Percentiles rank a stretch among this genome's conserved stretches.
Conservation (phyloP, 2,888 invertebrate species). For the Seira musarum region DNA sequence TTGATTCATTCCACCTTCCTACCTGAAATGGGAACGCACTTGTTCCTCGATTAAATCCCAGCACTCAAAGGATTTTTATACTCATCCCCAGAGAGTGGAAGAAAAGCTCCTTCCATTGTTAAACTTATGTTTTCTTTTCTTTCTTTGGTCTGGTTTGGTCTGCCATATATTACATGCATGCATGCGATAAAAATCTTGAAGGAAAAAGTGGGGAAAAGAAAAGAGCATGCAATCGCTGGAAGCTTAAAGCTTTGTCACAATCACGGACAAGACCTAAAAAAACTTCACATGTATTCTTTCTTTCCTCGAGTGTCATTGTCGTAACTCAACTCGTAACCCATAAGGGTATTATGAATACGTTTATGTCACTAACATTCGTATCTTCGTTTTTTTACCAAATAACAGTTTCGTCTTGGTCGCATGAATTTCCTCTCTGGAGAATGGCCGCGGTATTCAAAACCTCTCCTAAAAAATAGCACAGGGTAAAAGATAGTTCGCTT, state of each 20-base stretch:
- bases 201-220: not conserved
- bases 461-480: no score
- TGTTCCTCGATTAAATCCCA: slow-evolving; percentile 49
- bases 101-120: not conserved
- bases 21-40: slow-evolving; percentile 28
- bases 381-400: no score
- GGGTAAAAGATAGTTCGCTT: no score
- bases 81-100: slow-evolving; percentile 46
- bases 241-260: not conserved
- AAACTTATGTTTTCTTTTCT: not conserved
- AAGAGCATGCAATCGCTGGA: not conserved
- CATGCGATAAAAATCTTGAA: slow-evolving; percentile 52
- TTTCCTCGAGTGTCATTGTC: not conserved
- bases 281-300: no score
- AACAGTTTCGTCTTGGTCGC: no score
- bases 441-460: no score
- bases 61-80: slow-evolving; percentile 57
- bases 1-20: not conserved
- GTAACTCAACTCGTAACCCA: not conserved
- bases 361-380: not conserved
- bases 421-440: no score
- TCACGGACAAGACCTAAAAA: not conserved
- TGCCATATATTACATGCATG: no score
- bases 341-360: not conserved
- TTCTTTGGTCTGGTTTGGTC: slow-evolving; percentile 49